Evolutionary conservation across 1,140 invertebrate genomes (phyloP).

Genomic region (Brachionus paranguensis): DNA sequence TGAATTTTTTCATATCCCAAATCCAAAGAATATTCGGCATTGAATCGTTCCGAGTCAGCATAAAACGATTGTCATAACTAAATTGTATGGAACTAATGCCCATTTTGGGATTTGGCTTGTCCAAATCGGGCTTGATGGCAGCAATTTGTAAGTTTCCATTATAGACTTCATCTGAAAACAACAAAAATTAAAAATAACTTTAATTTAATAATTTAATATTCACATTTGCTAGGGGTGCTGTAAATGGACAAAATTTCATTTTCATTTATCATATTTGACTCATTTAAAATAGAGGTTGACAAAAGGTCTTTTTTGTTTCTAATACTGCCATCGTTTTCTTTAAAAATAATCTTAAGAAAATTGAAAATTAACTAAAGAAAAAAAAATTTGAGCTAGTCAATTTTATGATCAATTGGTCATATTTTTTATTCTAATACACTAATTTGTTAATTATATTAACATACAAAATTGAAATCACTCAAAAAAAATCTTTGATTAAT

Average conservation of each 20-base stretch:
- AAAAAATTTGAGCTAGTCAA: too few relatives aligned
- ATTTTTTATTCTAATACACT: too few relatives aligned
- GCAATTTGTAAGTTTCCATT: constrained; percentile 46
- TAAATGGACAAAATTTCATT: constrained; percentile 28
- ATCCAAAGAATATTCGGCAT: constrained; percentile 55
- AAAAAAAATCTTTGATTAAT: too few relatives aligned
- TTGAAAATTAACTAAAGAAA: neutral
- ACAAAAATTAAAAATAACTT: neutral
- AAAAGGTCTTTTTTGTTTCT: neutral
- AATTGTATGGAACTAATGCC: constrained; percentile 52
- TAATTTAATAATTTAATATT: neutral
- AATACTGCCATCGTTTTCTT: constrained; percentile 29
- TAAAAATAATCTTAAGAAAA: constrained; percentile 1
- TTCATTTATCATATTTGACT: constrained; percentile 14
- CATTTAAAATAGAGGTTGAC: constrained; percentile 22
- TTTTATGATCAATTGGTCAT: too few relatives aligned
- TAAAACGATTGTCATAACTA: constrained; percentile 52
- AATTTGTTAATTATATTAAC: too few relatives aligned
- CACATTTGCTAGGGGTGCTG: constrained; percentile 37
- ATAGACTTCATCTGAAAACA: constrained; percentile 48
- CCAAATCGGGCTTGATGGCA: constrained; percentile 49
- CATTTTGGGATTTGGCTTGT: constrained; percentile 52
- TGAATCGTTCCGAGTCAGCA: constrained; percentile 54
- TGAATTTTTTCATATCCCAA: constrained; percentile 50
- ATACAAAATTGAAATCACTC: too few relatives aligned